A percentile compares a stretch with the other conserved stretches of the same genome.
Evolutionary conservation across 92 coral and sea anemone genomes (phyloP).

Genomic region (Siderastrea radians): DNA sequence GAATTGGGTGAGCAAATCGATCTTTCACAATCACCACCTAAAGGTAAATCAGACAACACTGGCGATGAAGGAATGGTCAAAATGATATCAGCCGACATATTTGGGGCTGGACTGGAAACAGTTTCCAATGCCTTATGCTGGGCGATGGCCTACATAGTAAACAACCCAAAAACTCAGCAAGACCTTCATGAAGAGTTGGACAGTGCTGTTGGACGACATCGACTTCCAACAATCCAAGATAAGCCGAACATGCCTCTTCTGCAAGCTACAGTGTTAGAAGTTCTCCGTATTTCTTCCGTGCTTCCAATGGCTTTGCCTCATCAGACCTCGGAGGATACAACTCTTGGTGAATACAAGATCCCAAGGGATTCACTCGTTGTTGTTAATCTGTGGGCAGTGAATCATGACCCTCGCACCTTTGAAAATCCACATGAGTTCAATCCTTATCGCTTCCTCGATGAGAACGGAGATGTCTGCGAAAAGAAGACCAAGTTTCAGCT

Average conservation of each 20-base stretch:
- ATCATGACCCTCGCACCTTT: conserved; percentile 83
- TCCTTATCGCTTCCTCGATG: conserved; percentile 73
- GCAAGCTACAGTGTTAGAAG: conserved; percentile 80
- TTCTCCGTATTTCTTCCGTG: conserved; percentile 71
- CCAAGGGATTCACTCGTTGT: conserved; percentile 77
- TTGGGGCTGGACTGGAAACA: conserved; percentile 80
- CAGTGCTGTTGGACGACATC: conserved; percentile 48
- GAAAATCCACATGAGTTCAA: conserved; percentile 67
- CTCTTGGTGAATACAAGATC: conserved; percentile 65
- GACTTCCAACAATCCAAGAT: conserved; percentile 72
- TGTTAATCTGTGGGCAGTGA: conserved; percentile 82
- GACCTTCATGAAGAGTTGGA: conserved; percentile 70
- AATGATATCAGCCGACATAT: conserved; percentile 68
- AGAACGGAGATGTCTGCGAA: conserved; percentile 63
- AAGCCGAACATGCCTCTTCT: conserved; percentile 74
- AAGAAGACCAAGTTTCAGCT: conserved; percentile 36
- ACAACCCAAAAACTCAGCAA: conserved; percentile 60
- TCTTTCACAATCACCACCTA: neutral
- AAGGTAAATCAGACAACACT: neutral
- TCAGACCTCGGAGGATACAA: conserved; percentile 61
- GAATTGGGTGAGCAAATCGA: neutral
- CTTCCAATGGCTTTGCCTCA: conserved; percentile 78
- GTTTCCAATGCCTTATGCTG: conserved; percentile 60
- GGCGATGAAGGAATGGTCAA: conserved; percentile 53
- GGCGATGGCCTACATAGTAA: conserved; percentile 69